These are phyloP conservation scores for Otis tarda DNA, from an alignment of 2,113 vertebrate species.

Conservation along the genomic window DNA sequence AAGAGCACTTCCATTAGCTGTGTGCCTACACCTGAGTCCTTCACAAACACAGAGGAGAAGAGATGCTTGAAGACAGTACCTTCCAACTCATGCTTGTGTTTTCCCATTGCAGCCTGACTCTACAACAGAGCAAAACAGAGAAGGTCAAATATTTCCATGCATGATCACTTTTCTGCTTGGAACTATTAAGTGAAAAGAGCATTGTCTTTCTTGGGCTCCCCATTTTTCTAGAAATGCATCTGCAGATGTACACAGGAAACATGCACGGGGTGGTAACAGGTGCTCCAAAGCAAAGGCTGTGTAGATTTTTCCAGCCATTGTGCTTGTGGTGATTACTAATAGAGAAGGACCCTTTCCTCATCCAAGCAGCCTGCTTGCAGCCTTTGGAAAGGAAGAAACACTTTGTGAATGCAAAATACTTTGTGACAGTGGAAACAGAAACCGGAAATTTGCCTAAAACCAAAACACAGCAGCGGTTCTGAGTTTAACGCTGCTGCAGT, in stretches of 20 bases:
- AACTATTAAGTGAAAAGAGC: rapidly evolving
- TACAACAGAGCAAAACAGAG: background rate
- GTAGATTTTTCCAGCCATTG: background rate
- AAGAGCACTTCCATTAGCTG: background rate
- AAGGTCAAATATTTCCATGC: background rate
- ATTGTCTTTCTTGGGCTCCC: rapidly evolving
- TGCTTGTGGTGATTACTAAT: background rate
- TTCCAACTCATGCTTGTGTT: background rate
- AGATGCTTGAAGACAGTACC: background rate
- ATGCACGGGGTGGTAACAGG: rapidly evolving
- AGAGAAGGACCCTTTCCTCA: rapidly evolving
- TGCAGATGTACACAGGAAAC: rapidly evolving
- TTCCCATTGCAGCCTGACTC: background rate
- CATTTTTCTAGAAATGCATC: background rate
- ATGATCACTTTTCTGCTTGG: background rate
- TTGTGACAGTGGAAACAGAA: background rate
- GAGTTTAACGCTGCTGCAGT: background rate
- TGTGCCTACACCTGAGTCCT: background rate
- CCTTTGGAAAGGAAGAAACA: background rate
- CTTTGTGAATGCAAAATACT: background rate
- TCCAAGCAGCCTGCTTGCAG: background rate
- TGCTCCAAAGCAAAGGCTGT: background rate
- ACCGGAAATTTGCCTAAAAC: background rate
- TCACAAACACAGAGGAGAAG: background rate
- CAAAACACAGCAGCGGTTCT: rapidly evolving